Evolutionary conservation across 2,797 vertebrate species (phyloP).

Genomic region (Discoglossus pictus): DNA sequence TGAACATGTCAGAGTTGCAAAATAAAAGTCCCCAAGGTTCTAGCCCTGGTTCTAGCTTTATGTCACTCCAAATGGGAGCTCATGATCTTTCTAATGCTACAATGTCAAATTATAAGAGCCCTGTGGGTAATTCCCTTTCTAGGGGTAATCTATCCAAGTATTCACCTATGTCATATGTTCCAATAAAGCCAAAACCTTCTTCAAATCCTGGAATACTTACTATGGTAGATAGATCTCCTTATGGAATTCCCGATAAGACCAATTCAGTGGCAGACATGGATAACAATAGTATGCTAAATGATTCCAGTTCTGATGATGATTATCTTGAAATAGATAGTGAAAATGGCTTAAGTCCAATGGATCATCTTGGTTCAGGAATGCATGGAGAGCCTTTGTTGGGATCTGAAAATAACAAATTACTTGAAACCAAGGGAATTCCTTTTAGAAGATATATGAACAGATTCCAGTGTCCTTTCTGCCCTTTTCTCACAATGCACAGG

Average conservation of each 20-base stretch:
- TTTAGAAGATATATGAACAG: slow-evolving; percentile 95
- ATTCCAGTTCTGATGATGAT: slow-evolving; percentile 94
- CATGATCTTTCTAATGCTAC: slow-evolving; percentile 72
- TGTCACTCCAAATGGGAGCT: slow-evolving; percentile 69
- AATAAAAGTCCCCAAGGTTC: slow-evolving; percentile 77
- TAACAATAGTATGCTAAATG: slow-evolving; percentile 81
- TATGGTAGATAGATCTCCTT: slow-evolving; percentile 82
- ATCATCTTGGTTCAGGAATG: slow-evolving; percentile 79
- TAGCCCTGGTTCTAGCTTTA: slow-evolving; percentile 75
- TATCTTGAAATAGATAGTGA: slow-evolving; percentile 88
- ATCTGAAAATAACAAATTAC: slow-evolving; percentile 90
- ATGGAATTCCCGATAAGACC: slow-evolving; percentile 79
- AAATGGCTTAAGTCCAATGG: slow-evolving; percentile 83
- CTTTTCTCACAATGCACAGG: slow-evolving; percentile 95
- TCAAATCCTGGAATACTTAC: slow-evolving; percentile 87
- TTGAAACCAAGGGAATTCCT: slow-evolving; percentile 96
- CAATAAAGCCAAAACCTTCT: slow-evolving; percentile 81
- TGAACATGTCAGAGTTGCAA: slow-evolving; percentile 73
- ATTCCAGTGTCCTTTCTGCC: slow-evolving; percentile 98
- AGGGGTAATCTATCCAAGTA: slow-evolving; percentile 75
- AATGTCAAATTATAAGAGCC: slow-evolving; percentile 69
- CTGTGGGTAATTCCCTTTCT: slow-evolving; percentile 70
- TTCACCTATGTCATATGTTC: slow-evolving; percentile 82
- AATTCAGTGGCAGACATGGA: slow-evolving; percentile 81
- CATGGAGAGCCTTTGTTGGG: slow-evolving; percentile 89